Percentiles rank a stretch among this genome's conserved stretches.
These are phyloP conservation scores for Heliconius eleuchia DNA, from an alignment of 1,140 invertebrate genomes.

Conservation along the genomic window DNA sequence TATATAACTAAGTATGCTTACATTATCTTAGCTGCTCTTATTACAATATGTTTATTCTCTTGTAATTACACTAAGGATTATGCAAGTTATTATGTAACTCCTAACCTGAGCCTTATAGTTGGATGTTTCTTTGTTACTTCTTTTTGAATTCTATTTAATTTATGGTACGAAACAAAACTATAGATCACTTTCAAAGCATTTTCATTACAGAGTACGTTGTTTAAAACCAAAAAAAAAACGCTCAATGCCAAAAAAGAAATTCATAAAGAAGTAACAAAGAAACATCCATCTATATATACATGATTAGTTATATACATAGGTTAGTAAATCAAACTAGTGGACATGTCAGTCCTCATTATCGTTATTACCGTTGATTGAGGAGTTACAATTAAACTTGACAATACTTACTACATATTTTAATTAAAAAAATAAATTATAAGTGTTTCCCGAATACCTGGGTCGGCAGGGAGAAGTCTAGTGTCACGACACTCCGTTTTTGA, in stretches of 20 bases:
- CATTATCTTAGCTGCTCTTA: not conserved
- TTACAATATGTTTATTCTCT: constrained; percentile 9
- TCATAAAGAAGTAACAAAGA: no score
- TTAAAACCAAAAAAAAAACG: no score
- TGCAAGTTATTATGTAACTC: not conserved
- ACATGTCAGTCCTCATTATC: not conserved
- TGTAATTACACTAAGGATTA: not conserved
- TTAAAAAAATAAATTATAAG: no score
- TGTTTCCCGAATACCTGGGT: no score
- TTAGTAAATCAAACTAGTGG: not conserved
- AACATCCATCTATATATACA: no score
- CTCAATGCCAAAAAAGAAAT: no score
- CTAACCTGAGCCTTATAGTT: not conserved
- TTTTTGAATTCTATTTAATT: not conserved
- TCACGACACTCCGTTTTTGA: not conserved
- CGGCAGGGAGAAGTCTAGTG: no score
- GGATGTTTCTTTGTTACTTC: not conserved
- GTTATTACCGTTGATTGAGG: not conserved
- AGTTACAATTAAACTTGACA: not conserved
- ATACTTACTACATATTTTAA: not conserved
- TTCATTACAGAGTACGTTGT: no score
- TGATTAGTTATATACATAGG: not conserved
- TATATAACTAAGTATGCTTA: not conserved
- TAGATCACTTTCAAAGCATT: no score
- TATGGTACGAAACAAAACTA: no score